Base-by-base conservation (phyloP, 2,888 invertebrate species). In the Thecocarcelia acutangulata region DNA sequence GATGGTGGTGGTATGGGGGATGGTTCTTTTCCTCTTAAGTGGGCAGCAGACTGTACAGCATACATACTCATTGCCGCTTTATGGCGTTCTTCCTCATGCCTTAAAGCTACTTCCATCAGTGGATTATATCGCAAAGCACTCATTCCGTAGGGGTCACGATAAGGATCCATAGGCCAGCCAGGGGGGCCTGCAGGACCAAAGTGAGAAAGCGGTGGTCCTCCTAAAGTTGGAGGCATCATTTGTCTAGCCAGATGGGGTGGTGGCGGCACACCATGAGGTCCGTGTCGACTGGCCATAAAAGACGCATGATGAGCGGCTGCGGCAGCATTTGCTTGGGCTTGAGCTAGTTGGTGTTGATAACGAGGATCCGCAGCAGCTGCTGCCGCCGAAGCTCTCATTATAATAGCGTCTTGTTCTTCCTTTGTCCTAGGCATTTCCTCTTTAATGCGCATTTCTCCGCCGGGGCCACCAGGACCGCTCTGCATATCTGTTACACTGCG, bases 11-110 rank as follows among this genome's bases (percentile, higher is more conserved):
- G 91, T 84, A 91, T 90, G 11, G 91, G 90, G 84, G 90, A 91
- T 17, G 91, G 91, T 81, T 91, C 91, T 80, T 91, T 91, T 44
- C 88, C 88, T 15, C 91, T 88, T 58, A 91, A 84, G 86, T 91
- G 90, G n/a, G 89, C 87, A 5, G 90, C 89, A 3, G 90, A 90
- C 86, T 94, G 94, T 75, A 93, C 93, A 75, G 93, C 93, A 91
- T 95, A 95, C 83, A 94, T 93, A 85, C 93, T 93, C 87, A 94
- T 93, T 87, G 96, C 93, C 89, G 96, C 93, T 90, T 96, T 96
- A 50, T 94, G 95, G 80, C 96, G 93, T 89, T 96, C 95, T 86
- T 96, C 96, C 88, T 96, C 95, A 56, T 94, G 95, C 72, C 95
- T 92, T 88, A 94, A 93, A 19, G 95, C 95, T 13, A 94, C 95